Conservation (phyloP, 1,140 invertebrate species). For the Euura lappo region DNA sequence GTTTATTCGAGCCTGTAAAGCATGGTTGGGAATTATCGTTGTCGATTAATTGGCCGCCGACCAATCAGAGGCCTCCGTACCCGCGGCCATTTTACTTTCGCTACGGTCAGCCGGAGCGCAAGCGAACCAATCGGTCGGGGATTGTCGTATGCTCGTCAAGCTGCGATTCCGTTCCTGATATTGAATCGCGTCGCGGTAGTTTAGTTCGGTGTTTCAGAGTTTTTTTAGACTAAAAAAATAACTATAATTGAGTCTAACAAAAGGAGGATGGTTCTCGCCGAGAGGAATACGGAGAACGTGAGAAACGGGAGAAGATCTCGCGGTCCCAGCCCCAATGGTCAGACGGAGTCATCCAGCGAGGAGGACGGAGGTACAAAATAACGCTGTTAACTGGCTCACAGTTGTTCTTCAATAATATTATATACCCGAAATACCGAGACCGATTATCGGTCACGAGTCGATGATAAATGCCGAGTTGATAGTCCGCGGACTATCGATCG, state of each 20-base stretch:
- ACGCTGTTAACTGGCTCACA: too few species aligned
- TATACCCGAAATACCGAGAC: too few species aligned
- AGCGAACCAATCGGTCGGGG: constrained; percentile 19
- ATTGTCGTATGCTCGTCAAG: constrained; percentile 33
- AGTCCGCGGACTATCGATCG: neutral
- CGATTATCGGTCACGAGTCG: too few species aligned
- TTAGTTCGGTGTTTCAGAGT: neutral
- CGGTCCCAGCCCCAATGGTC: constrained; percentile 87
- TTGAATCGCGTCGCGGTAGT: constrained; percentile 19
- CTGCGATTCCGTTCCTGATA: constrained; percentile 37
- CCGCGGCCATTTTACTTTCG: constrained; percentile 49
- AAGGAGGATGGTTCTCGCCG: constrained; percentile 81
- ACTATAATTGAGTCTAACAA: neutral
- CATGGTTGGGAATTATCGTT: constrained; percentile 20
- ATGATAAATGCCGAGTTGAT: neutral
- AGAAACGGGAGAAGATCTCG: constrained; percentile 85
- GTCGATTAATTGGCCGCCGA: constrained; percentile 25
- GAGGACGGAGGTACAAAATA: constrained; percentile 76
- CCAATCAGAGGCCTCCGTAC: constrained; percentile 40
- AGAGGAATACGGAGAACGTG: constrained; percentile 80
- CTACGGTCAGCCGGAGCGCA: constrained; percentile 49
- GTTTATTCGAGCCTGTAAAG: too few species aligned
- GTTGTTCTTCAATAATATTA: too few species aligned
- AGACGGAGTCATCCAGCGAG: constrained; percentile 80
- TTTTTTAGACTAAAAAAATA: neutral